Conservation (phyloP, 2,797 vertebrate species). For the Crenuchus spilurus region DNA sequence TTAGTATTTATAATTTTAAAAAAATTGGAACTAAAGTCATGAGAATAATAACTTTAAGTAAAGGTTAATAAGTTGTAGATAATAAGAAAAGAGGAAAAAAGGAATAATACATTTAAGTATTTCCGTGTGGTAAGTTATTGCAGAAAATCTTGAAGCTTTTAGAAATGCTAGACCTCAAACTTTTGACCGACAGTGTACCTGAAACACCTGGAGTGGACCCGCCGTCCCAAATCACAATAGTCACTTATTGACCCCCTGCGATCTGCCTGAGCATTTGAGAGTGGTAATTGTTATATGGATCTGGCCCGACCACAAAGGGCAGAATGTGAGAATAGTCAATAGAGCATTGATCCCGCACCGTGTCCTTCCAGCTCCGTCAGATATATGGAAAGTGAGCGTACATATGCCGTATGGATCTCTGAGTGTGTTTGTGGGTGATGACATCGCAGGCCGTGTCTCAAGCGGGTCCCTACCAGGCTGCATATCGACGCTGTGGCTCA, state of each 20-base stretch:
- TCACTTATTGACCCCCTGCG: constrained; percentile 81
- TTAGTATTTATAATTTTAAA: no score
- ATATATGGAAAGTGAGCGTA: constrained; percentile 76
- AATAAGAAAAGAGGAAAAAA: no score
- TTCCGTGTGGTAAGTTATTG: no score
- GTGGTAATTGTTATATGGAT: constrained; percentile 34
- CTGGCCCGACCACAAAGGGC: constrained; percentile 83
- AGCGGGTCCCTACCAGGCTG: background rate
- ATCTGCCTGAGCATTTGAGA: constrained; percentile 86
- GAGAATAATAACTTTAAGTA: no score
- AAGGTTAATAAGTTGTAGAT: no score
- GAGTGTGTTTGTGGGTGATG: background rate
- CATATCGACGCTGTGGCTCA: background rate
- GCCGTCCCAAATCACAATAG: constrained; percentile 74
- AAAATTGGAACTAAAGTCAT: no score
- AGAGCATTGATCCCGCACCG: constrained; percentile 79
- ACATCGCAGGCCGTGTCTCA: background rate
- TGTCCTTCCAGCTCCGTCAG: constrained; percentile 77
- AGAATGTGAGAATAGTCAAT: constrained; percentile 79
- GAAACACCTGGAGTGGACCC: background rate
- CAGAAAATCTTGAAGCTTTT: background rate
- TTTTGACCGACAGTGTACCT: background rate
- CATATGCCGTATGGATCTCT: constrained; percentile 49
- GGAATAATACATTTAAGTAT: no score
- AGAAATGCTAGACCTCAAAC: background rate